Evolutionary conservation across 2,888 invertebrate species (phyloP).

Genomic region (Ferrisia virgata): DNA sequence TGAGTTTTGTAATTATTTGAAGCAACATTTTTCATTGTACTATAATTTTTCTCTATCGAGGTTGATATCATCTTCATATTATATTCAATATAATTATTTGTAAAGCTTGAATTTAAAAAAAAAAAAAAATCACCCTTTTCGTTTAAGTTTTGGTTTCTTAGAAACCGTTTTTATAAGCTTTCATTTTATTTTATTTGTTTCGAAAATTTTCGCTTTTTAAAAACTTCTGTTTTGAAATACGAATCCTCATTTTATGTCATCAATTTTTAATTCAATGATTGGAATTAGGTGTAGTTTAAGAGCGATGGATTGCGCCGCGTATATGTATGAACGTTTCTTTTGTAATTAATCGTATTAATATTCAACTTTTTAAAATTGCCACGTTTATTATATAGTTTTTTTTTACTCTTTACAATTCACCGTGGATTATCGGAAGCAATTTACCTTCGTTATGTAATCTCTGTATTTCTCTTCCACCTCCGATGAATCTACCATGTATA

Average conservation of each 20-base stretch:
- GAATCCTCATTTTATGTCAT: too few species aligned
- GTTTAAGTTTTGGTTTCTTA: neutral
- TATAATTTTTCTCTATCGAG: neutral
- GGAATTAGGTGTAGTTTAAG: too few species aligned
- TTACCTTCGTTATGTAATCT: constrained; percentile 69
- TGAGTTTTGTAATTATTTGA: neutral
- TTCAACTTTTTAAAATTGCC: neutral
- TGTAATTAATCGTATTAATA: neutral
- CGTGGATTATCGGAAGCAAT: constrained; percentile 54
- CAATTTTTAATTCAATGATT: too few species aligned
- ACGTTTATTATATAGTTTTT: neutral
- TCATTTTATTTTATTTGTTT: neutral
- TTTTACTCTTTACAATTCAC: neutral
- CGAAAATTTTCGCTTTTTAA: neutral
- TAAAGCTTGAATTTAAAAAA: neutral
- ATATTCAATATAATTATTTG: too few species aligned
- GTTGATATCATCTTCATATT: neutral
- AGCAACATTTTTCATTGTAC: neutral
- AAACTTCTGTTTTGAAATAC: too few species aligned
- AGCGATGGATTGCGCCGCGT: neutral
- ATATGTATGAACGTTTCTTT: neutral
- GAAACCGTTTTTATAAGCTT: neutral
- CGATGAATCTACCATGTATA: constrained; percentile 82
- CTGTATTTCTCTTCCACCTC: constrained; percentile 88
- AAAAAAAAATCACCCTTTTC: neutral